Evolutionary conservation across 1,140 invertebrate genomes (phyloP), one percentile per base, ranked within the genome.

Genomic region (Polyergus mexicanus): DNA sequence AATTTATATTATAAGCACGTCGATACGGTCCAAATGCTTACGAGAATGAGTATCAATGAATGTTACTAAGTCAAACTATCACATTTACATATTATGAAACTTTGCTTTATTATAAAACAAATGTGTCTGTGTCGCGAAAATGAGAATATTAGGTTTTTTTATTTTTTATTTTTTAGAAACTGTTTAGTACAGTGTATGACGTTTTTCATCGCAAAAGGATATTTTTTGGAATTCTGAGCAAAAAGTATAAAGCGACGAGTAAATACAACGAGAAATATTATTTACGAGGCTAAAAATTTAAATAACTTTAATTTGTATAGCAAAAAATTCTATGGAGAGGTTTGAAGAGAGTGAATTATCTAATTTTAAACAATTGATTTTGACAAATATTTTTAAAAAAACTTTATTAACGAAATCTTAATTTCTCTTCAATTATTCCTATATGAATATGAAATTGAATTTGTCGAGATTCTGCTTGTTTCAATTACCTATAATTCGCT

Each of bases 1-100:
- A 72, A 54, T n/a, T n/a, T 56, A 51, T 71, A 51, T 71, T 71
- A 51, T 54, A 71, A 71, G 32, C 1, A 1, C 8, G 68, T 71
- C 32, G 16, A n/a, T 71, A 54, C 7, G 6, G n/a, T n/a, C 25
- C 25, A 41, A 54, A 71, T 32, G 13, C 16, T 51, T 54, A 5
- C 32, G 28, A 28, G 4, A 54, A 71, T 66, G 0, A 54, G 8
- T 51, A 54, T 71, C 8, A 25, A 60, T 56, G 13, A 60, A 25
- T 41, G 32, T 54, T 25, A 13, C 38, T 54, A 72, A 54, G 32
- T 35, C 28, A 54, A 51, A 54, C 4, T 4, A 28, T 6, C 13
- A 56, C 32, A 32, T 58, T 22, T 58, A n/a, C 10, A 22, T 22
- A 58, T 51, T 71, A n/a, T 4, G 11, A 35, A 35, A 22, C 47